Evolutionary conservation across 2,888 invertebrate genomes (phyloP).

Genomic region (Drosophila buzzatii): DNA sequence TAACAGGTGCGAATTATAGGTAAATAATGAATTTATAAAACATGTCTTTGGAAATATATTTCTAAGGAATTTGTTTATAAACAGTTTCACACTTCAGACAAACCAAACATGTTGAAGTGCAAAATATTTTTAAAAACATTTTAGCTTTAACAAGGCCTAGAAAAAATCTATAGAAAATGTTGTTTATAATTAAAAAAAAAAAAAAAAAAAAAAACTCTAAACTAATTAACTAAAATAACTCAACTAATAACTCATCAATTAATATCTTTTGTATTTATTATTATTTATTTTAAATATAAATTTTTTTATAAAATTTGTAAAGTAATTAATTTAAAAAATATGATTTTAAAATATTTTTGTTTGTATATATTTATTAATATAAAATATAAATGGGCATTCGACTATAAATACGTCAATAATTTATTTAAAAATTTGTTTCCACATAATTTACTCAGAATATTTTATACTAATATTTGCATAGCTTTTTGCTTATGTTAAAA

Average conservation of each 20-base stretch:
- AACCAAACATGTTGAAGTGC: background rate
- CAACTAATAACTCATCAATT: too few relatives aligned
- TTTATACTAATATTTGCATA: background rate
- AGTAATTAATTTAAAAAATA: too few relatives aligned
- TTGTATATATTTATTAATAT: background rate
- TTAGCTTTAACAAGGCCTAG: background rate
- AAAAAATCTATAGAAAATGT: background rate
- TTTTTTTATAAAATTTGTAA: too few relatives aligned
- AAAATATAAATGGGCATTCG: background rate
- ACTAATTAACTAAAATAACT: too few relatives aligned
- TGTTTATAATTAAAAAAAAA: background rate
- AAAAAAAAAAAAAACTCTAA: too few relatives aligned
- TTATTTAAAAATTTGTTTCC: background rate
- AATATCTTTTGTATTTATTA: too few relatives aligned
- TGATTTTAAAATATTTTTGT: background rate
- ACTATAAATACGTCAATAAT: background rate
- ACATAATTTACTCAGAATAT: background rate
- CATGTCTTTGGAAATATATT: background rate
- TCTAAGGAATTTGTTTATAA: background rate
- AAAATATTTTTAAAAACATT: background rate
- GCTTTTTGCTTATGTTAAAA: too few relatives aligned
- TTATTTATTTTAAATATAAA: too few relatives aligned
- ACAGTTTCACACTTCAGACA: background rate
- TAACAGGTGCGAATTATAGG: background rate
- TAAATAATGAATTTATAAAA: constrained; percentile 3